Conservation (phyloP, 2,113 vertebrate genomes). For the Piaya cayana region DNA sequence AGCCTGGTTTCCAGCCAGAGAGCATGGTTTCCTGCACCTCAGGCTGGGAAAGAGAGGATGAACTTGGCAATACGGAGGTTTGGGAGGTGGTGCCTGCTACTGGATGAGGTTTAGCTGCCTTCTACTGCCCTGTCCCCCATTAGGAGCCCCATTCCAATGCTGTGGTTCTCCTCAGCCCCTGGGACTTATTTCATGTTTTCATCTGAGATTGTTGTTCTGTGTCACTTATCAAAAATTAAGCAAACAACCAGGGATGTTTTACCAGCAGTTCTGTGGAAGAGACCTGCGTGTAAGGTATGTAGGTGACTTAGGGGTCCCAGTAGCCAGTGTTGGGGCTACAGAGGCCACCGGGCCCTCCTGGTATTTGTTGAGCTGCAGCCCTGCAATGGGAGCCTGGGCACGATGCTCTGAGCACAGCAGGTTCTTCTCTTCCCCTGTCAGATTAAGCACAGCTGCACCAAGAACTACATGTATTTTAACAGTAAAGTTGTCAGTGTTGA, state of each 20-base stretch:
- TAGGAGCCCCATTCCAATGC: background rate
- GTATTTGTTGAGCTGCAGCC: background rate
- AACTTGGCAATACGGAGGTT: background rate
- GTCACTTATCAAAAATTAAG: background rate
- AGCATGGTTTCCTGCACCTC: background rate
- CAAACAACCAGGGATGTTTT: background rate
- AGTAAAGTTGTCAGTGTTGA: background rate
- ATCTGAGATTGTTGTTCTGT: background rate
- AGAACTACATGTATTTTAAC: background rate
- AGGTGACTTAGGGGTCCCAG: background rate
- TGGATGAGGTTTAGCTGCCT: background rate
- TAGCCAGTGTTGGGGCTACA: background rate
- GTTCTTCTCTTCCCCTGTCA: background rate
- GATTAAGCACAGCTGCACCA: background rate
- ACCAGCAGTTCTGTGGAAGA: background rate
- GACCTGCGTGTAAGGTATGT: background rate
- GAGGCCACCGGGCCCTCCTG: background rate
- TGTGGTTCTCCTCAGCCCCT: background rate
- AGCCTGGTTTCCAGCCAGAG: background rate
- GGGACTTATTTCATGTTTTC: accelerated
- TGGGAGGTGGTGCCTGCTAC: background rate
- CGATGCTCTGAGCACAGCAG: background rate
- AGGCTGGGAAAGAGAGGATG: background rate
- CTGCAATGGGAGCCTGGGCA: background rate
- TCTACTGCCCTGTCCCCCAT: background rate